These are phyloP conservation scores for Epinotia ramella DNA, from an alignment of 2,888 invertebrate genomes.

Conservation along the genomic window DNA sequence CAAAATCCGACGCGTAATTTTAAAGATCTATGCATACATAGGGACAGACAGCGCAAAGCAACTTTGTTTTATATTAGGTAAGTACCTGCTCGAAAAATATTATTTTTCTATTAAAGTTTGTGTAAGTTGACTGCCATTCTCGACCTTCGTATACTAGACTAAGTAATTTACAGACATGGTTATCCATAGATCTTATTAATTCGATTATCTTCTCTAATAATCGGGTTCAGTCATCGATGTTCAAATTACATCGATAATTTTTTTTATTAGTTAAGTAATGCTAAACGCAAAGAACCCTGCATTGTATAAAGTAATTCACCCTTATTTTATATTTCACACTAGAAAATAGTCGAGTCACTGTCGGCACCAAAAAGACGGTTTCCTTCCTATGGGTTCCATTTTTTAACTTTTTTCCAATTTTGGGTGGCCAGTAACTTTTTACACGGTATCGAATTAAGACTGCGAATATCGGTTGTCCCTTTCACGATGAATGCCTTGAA, in stretches of 20 bases:
- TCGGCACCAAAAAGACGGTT: constrained; percentile 64
- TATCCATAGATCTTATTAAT: too few relatives aligned
- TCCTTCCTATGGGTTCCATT: constrained; percentile 60
- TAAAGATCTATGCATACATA: too few relatives aligned
- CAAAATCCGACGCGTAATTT: too few relatives aligned
- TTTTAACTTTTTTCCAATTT: constrained; percentile 49
- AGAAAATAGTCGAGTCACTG: constrained; percentile 62
- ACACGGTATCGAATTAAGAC: constrained; percentile 50
- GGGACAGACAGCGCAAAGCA: too few relatives aligned
- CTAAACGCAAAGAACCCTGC: constrained; percentile 10
- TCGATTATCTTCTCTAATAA: background rate
- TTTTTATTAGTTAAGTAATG: too few relatives aligned
- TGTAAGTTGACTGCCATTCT: background rate
- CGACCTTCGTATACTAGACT: too few relatives aligned
- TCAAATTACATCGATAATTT: background rate
- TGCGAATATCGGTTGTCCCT: constrained; percentile 48
- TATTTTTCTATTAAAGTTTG: too few relatives aligned
- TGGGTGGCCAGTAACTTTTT: constrained; percentile 59
- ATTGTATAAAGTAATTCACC: background rate
- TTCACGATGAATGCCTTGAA: constrained; percentile 28
- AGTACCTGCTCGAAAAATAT: too few relatives aligned
- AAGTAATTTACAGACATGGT: too few relatives aligned
- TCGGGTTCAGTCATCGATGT: background rate
- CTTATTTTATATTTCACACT: constrained; percentile 28
- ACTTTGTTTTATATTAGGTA: too few relatives aligned